These are phyloP conservation scores for Pedicia rivosa DNA, from an alignment of 2,888 invertebrate genomes.

Conservation along the genomic window DNA sequence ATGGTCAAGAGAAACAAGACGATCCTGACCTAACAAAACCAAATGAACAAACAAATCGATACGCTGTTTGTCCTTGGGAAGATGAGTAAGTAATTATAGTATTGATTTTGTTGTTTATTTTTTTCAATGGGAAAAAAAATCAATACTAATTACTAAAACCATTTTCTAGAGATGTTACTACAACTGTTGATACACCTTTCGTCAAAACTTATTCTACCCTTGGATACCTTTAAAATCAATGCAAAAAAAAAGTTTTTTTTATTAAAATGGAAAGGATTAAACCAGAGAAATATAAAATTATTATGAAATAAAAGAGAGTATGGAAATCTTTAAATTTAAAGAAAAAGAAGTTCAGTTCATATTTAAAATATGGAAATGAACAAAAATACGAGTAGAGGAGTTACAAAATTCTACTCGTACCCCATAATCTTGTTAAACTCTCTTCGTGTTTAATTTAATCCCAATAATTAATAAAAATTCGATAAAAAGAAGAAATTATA, in stretches of 20 bases:
- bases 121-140: not conserved
- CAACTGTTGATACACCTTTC: slow-evolving; percentile 76
- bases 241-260: slow-evolving; percentile 13
- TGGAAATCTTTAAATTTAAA: too few relatives aligned
- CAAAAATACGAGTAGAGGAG: too few relatives aligned
- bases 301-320: not conserved
- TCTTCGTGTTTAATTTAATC: too few relatives aligned
- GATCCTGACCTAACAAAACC: not conserved
- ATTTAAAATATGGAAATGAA: too few relatives aligned
- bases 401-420: too few relatives aligned
- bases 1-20: slow-evolving; percentile 6
- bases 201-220: slow-evolving; percentile 89
- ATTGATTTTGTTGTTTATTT: not conserved
- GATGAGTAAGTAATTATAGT: slow-evolving; percentile 63
- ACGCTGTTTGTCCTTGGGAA: slow-evolving; percentile 89
- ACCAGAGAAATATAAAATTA: not conserved
- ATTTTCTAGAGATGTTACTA: slow-evolving; percentile 47
- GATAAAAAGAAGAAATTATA: too few relatives aligned
- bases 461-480: too few relatives aligned
- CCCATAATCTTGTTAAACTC: too few relatives aligned
- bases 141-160: too few relatives aligned
- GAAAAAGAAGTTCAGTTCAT: not conserved
- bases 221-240: slow-evolving; percentile 64
- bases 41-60: slow-evolving; percentile 35
- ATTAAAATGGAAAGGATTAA: not conserved